Percentiles rank a stretch among this genome's conserved stretches.
These are phyloP conservation scores for Valencia hispanica DNA, from an alignment of 2,797 vertebrate species.

Conservation along the genomic window DNA sequence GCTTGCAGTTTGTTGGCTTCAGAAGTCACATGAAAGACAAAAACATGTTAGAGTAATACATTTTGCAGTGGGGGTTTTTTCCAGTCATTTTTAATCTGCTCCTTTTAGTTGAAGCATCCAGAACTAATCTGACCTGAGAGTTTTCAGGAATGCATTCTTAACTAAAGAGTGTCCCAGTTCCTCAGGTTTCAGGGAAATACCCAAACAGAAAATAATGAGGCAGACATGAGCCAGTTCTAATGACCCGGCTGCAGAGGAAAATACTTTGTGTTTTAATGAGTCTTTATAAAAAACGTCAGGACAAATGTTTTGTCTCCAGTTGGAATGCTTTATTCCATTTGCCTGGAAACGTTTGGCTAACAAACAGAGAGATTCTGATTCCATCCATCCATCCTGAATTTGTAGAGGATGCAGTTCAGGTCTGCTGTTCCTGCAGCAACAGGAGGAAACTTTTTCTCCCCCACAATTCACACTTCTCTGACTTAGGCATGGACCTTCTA, in stretches of 20 bases:
- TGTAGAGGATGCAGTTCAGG: not conserved
- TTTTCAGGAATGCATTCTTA: not conserved
- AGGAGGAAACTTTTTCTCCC: not conserved
- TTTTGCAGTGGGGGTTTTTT: not conserved
- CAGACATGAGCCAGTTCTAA: not conserved
- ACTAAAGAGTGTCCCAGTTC: not conserved
- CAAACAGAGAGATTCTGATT: not conserved
- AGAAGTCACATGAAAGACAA: not conserved
- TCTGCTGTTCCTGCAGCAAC: not conserved
- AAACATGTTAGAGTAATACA: not conserved
- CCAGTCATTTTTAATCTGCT: not conserved
- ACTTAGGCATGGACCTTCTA: not conserved
- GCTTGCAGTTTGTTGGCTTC: too few species aligned
- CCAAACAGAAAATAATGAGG: not conserved
- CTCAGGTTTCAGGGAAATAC: not conserved
- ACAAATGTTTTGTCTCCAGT: not conserved
- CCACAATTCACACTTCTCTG: not conserved
- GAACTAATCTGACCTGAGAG: not conserved
- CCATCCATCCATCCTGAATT: not conserved
- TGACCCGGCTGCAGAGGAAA: not conserved
- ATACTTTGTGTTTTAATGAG: not conserved
- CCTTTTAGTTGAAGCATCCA: not conserved
- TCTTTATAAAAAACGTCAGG: not conserved
- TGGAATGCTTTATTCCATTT: not conserved
- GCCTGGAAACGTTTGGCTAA: not conserved